Base-by-base conservation (phyloP, 2,888 invertebrate species). In the Dryobotodes eremita region DNA sequence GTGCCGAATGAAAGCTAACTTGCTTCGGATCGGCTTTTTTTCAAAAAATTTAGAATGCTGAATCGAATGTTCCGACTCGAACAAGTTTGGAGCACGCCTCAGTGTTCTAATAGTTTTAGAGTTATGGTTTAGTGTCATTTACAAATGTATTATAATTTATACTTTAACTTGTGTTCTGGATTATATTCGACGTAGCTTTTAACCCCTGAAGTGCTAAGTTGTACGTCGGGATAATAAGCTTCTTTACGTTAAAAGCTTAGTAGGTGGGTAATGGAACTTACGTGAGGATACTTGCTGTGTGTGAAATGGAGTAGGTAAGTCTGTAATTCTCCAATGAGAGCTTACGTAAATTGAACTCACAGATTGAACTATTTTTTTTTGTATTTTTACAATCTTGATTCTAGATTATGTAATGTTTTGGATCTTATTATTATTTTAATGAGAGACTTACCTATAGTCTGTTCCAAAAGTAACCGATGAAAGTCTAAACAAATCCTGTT, bases 181-280 rank as follows among this genome's bases (percentile, higher is more conserved):
- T 62, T 82, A 80, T 59, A 81, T 75, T 71, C 55, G 42, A 59
- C 66, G 46, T 64, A 64, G 75, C 82, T 85, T 82, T 82, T 82
- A 85, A 57, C 57, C 50, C 53, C 46, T 72, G 65, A 71, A 70
- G 70, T 70, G 61, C 61, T 68, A 71, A 86, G 68, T 81, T 85
- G 59, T 82, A 69, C 57, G 68, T 64, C 13, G 70, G 31, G 59
- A 53, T 82, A 85, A 82, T 85, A 85, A 69, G 82, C 71, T 75
- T 64, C 57, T 83, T 69, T 75, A 59, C 53, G 68, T 36, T 85
- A 55, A 83, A 68, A 86, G 70, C 86, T 61, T 61, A 66, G 75
- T n/a, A 46, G 13, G 36, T 80, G 50, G 50, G 57, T 59, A 57
- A 84, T 66, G 26, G 82, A 31, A 69, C 84, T 69, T 79, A 80